These are phyloP conservation scores for Formica selysi DNA, from an alignment of 1,140 invertebrate genomes.

Conservation along the genomic window DNA sequence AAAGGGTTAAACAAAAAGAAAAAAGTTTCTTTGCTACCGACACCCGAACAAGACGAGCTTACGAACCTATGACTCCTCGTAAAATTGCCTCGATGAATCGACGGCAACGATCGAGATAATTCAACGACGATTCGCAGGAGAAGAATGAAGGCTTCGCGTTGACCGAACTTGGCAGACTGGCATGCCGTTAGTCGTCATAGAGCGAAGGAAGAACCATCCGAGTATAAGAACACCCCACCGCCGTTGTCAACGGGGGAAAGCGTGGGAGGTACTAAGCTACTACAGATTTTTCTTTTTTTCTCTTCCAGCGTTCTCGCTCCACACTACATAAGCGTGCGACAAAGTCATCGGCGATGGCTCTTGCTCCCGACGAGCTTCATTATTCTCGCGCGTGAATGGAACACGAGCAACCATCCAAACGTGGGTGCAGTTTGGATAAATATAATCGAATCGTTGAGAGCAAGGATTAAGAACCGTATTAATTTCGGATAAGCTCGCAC, in stretches of 20 bases:
- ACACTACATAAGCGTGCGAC: constrained; percentile 18
- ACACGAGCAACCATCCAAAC: background rate
- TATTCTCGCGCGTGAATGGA: constrained; percentile 2
- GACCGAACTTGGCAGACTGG: constrained; percentile 79
- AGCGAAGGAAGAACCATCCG: constrained; percentile 77
- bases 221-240: constrained; percentile 77
- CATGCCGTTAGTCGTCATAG: constrained; percentile 77
- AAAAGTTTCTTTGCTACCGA: background rate
- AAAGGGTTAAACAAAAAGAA: background rate
- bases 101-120: background rate
- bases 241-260: constrained; percentile 78
- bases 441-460: background rate
- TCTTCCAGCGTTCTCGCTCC: constrained; percentile 26
- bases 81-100: background rate
- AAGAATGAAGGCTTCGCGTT: constrained; percentile 73
- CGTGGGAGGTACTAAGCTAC: constrained; percentile 82
- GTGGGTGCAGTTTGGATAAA: background rate
- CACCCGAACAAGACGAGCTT: background rate
- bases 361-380: background rate
- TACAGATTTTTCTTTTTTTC: constrained; percentile 66
- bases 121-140: background rate
- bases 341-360: background rate
- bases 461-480: background rate
- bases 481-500: background rate
- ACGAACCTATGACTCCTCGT: constrained; percentile 14